phyloP scores from a whole-genome alignment of 2,888 invertebrate species.

The Melipona bicolor region DNA sequence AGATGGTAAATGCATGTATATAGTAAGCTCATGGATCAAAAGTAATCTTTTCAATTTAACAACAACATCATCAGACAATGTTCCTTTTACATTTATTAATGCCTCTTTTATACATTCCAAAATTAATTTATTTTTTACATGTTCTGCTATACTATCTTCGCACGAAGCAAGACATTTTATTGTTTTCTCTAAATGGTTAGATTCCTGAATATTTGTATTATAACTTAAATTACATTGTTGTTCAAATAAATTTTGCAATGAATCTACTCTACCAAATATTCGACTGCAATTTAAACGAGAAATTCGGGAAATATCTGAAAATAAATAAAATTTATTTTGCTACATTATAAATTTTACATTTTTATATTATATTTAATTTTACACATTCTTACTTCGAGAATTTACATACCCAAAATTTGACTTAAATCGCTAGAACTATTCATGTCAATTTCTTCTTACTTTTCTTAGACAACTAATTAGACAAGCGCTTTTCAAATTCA shows the following conservation, averaged over 20 bases:
- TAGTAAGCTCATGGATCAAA: slow-evolving; percentile 69
- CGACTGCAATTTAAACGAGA: slow-evolving; percentile 72
- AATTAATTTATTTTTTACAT: slow-evolving; percentile 72
- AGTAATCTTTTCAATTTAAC: slow-evolving; percentile 74
- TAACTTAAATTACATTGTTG: slow-evolving; percentile 42
- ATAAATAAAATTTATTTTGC: slow-evolving; percentile 13
- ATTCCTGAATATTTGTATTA: slow-evolving; percentile 53
- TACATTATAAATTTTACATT: neutral
- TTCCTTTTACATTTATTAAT: slow-evolving; percentile 48
- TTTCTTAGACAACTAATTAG: neutral
- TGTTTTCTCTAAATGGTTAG: slow-evolving; percentile 58
- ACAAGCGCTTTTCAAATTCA: slow-evolving; percentile 38
- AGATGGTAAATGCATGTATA: slow-evolving; percentile 74
- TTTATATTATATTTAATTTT: neutral
- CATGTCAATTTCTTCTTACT: slow-evolving; percentile 35
- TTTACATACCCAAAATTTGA: slow-evolving; percentile 73
- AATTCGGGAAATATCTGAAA: slow-evolving; percentile 75
- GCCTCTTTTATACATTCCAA: slow-evolving; percentile 73
- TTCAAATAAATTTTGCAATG: slow-evolving; percentile 63
- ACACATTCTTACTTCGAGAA: neutral
- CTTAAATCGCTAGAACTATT: slow-evolving; percentile 67
- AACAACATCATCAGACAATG: slow-evolving; percentile 54
- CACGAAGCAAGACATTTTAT: slow-evolving; percentile 64
- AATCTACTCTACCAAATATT: slow-evolving; percentile 65
- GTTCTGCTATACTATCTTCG: slow-evolving; percentile 72